Evolutionary conservation across 2,888 invertebrate species (phyloP).

Genomic region (Dryomyza anilis): DNA sequence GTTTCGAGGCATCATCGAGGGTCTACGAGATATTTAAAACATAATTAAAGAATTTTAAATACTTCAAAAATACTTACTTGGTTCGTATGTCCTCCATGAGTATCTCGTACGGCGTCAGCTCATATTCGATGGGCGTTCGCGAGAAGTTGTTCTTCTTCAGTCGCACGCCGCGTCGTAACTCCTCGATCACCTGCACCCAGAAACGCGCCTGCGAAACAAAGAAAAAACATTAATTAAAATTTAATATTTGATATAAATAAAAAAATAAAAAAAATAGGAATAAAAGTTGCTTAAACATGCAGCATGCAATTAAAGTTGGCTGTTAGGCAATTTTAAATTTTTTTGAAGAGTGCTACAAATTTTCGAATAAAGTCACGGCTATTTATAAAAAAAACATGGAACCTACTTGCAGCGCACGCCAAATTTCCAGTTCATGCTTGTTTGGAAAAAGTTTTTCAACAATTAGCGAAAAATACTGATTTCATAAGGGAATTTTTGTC

Average conservation of each 20-base stretch:
- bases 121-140: slow-evolving; percentile 84
- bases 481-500: no score
- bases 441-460: no score
- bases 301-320: slow-evolving; percentile 16
- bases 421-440: slow-evolving; percentile 70
- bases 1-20: no score
- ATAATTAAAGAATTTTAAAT: no score
- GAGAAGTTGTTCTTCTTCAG: slow-evolving; percentile 85
- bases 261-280: neutral
- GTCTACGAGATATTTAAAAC: no score
- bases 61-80: slow-evolving; percentile 66
- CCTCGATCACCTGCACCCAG: slow-evolving; percentile 94
- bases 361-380: neutral
- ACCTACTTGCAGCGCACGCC: slow-evolving; percentile 81
- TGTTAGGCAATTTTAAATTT: neutral
- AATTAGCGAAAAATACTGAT: neutral
- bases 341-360: neutral
- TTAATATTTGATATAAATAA: slow-evolving; percentile 24
- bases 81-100: slow-evolving; percentile 95
- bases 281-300: slow-evolving; percentile 29
- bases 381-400: slow-evolving; percentile 1
- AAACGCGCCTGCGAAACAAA: slow-evolving; percentile 84
- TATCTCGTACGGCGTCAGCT: slow-evolving; percentile 94
- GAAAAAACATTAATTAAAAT: neutral
- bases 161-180: slow-evolving; percentile 88